These are phyloP conservation scores for Rhinolophus ferrumequinum DNA, from an alignment of 2,113 vertebrate genomes.

Conservation along the genomic window DNA sequence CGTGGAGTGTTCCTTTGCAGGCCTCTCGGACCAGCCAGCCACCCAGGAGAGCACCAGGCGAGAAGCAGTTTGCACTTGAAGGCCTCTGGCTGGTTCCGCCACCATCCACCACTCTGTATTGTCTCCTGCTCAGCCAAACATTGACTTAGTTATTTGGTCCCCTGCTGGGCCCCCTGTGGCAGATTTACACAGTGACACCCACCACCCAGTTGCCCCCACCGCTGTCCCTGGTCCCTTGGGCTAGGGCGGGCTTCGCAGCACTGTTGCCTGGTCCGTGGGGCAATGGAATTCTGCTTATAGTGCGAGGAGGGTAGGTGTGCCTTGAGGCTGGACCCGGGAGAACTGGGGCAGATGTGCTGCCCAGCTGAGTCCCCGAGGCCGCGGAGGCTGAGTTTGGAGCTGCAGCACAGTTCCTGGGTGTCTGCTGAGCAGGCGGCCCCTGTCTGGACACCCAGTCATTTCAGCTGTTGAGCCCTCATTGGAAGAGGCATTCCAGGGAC, in stretches of 20 bases:
- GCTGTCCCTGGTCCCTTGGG: too few species aligned
- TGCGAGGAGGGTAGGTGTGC: neutral
- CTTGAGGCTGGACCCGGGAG: neutral
- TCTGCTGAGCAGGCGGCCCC: constrained; percentile 34
- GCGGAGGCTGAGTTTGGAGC: fast-evolving
- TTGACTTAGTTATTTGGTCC: neutral
- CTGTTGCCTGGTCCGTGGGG: neutral
- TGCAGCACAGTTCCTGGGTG: constrained; percentile 6
- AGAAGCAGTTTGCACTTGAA: neutral
- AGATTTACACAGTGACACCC: neutral
- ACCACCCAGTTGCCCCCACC: too few species aligned
- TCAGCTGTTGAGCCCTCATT: constrained; percentile 55
- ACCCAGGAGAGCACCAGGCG: neutral
- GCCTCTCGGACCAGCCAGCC: fast-evolving
- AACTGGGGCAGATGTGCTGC: neutral
- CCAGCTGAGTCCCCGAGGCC: neutral
- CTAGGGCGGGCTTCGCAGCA: neutral
- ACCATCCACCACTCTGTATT: too few species aligned
- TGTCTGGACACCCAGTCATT: constrained; percentile 22
- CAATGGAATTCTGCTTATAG: neutral
- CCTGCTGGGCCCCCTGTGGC: neutral
- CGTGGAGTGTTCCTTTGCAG: fast-evolving
- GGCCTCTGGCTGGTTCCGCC: neutral
- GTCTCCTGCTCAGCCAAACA: neutral
- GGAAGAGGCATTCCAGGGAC: constrained; percentile 70